Percentiles rank a stretch among this genome's conserved stretches.
Conservation (phyloP, 2,888 invertebrate genomes). For the Drosophila phalerata region DNA sequence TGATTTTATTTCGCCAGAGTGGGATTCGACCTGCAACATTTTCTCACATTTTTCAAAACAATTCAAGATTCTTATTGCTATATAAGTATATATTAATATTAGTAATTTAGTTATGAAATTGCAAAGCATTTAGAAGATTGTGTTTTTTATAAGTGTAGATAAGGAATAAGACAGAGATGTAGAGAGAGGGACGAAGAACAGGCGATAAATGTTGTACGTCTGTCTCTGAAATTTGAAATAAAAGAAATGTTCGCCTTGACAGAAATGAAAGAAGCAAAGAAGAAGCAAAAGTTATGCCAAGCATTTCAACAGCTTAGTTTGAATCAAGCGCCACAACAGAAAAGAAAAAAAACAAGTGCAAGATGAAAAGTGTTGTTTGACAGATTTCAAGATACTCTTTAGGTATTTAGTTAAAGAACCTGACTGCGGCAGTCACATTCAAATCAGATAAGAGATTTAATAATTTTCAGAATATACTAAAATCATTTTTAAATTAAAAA, state of each 20-base stretch:
- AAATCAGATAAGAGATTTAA: too few relatives aligned
- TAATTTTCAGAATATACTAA: too few relatives aligned
- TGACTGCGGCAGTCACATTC: not conserved
- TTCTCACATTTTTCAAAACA: too few relatives aligned
- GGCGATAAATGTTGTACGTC: slow-evolving; percentile 43
- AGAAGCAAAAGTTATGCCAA: slow-evolving; percentile 69
- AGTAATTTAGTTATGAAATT: too few relatives aligned
- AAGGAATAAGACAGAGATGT: not conserved
- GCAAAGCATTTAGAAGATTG: too few relatives aligned
- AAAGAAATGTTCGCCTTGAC: slow-evolving; percentile 46
- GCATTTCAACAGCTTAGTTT: slow-evolving; percentile 66
- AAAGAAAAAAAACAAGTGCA: slow-evolving; percentile 29
- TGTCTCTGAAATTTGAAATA: slow-evolving; percentile 63
- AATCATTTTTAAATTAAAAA: too few relatives aligned
- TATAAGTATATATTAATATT: too few relatives aligned
- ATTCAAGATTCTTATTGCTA: too few relatives aligned
- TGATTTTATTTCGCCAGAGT: too few relatives aligned
- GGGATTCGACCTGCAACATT: too few relatives aligned
- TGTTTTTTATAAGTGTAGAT: too few relatives aligned
- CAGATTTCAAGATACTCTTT: slow-evolving; percentile 11
- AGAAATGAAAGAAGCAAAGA: slow-evolving; percentile 8
- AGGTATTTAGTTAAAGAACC: not conserved
- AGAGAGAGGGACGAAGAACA: slow-evolving; percentile 25
- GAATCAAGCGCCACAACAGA: slow-evolving; percentile 57
- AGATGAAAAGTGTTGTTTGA: not conserved